Conservation (phyloP, 2,797 vertebrate genomes). For the Phylloscopus collybita region DNA sequence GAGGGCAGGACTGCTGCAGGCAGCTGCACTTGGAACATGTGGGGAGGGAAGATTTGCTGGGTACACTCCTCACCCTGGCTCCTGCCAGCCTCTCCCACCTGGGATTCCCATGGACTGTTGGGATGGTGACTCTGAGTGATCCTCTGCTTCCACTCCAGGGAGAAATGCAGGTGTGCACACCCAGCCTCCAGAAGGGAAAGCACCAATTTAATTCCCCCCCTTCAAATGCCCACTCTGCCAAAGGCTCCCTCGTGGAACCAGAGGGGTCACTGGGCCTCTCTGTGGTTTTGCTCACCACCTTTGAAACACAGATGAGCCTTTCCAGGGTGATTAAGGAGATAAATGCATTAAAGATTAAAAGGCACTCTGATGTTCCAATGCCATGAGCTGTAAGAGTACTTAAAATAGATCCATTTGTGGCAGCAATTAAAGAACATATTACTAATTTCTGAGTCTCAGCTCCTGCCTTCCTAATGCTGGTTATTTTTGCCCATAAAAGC, state of each 20-base stretch:
- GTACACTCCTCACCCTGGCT: background rate
- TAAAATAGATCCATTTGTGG: constrained; percentile 50
- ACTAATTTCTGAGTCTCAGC: background rate
- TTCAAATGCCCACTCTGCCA: background rate
- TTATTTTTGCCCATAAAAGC: constrained; percentile 47
- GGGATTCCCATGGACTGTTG: background rate
- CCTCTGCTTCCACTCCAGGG: background rate
- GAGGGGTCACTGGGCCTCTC: background rate
- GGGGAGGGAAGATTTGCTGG: background rate
- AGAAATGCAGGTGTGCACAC: background rate
- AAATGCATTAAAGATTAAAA: constrained; percentile 46
- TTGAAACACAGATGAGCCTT: background rate
- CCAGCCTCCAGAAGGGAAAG: background rate
- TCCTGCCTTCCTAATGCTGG: constrained; percentile 26
- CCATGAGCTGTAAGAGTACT: background rate
- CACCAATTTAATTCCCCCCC: background rate
- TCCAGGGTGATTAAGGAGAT: background rate
- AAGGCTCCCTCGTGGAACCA: background rate
- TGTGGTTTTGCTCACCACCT: background rate
- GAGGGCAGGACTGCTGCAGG: background rate
- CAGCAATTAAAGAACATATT: constrained; percentile 39
- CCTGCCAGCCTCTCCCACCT: background rate
- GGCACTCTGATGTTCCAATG: background rate
- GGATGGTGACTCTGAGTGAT: background rate
- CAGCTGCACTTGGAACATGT: fast-evolving